Conservation (phyloP, 2,113 vertebrate species). For the Fregetta grallaria region DNA sequence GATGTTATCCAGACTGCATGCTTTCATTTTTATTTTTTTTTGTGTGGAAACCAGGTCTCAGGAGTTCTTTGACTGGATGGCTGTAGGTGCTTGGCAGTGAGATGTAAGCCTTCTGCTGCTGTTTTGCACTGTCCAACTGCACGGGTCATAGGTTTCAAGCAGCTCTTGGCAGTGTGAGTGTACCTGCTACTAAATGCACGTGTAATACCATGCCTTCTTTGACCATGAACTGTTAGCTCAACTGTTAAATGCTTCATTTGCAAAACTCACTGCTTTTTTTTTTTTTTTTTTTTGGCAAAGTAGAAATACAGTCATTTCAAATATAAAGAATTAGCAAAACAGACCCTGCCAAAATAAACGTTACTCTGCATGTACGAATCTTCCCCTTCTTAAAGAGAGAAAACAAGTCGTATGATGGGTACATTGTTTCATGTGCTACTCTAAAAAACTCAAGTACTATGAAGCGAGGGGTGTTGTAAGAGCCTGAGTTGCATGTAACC, state of each 20-base stretch:
- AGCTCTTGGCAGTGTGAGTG: background rate
- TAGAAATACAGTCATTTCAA: background rate
- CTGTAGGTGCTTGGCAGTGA: background rate
- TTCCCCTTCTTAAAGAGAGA: background rate
- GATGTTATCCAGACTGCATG: background rate
- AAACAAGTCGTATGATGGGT: background rate
- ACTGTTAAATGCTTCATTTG: background rate
- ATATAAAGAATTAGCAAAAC: background rate
- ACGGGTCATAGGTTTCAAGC: background rate
- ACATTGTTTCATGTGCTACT: background rate
- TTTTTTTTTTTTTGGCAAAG: background rate
- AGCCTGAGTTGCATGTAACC: background rate
- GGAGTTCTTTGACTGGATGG: background rate
- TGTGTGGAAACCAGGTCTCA: background rate
- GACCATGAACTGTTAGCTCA: background rate
- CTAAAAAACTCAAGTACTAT: accelerated
- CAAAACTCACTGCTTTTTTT: background rate
- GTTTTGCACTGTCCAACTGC: background rate
- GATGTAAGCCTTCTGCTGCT: background rate
- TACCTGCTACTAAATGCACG: background rate
- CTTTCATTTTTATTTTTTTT: background rate
- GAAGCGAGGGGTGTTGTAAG: background rate
- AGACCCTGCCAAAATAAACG: background rate
- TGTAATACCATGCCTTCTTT: background rate
- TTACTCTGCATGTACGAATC: background rate